phyloP scores from a whole-genome alignment of 2,888 invertebrate species.

The Drosophila neoperkinsi region DNA sequence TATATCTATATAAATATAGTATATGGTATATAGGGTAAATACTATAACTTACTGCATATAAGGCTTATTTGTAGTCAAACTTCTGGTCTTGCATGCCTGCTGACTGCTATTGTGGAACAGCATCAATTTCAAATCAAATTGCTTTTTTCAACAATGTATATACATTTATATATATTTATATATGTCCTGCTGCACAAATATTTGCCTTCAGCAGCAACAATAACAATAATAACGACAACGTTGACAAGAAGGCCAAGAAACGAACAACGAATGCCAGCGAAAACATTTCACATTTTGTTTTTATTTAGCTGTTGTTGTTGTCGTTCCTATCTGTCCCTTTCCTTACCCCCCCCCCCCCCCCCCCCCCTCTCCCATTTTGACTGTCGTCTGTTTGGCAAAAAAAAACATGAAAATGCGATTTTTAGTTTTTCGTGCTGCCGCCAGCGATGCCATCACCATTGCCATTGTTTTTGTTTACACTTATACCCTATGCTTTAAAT shows the following conservation, averaged over 20 bases:
- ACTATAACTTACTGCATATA: background rate
- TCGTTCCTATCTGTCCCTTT: slow-evolving; percentile 1
- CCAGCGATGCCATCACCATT: slow-evolving; percentile 8
- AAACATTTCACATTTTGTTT: slow-evolving; percentile 53
- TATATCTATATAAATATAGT: slow-evolving; percentile 12
- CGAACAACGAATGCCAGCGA: slow-evolving; percentile 34
- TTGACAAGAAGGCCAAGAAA: slow-evolving; percentile 48
- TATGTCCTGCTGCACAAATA: slow-evolving; percentile 47
- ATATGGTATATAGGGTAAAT: background rate
- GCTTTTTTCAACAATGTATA: slow-evolving; percentile 42
- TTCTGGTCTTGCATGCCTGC: slow-evolving; percentile 25
- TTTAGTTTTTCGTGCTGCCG: slow-evolving; percentile 45
- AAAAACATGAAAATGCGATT: slow-evolving; percentile 52
- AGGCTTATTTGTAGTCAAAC: slow-evolving; percentile 1
- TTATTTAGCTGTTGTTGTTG: slow-evolving; percentile 2
- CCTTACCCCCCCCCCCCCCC: background rate
- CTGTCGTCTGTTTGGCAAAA: slow-evolving; percentile 32
- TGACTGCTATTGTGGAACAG: slow-evolving; percentile 17
- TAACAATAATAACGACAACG: slow-evolving; percentile 27
- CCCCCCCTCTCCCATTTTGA: background rate
- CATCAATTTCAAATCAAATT: slow-evolving; percentile 68
- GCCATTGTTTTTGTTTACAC: slow-evolving; percentile 25
- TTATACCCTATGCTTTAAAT: slow-evolving; percentile 15
- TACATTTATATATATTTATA: slow-evolving; percentile 15
- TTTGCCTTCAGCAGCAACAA: slow-evolving; percentile 47